Evolutionary conservation across 2,797 vertebrate genomes (phyloP).

Genomic region (Neosilurus mollespiculum): DNA sequence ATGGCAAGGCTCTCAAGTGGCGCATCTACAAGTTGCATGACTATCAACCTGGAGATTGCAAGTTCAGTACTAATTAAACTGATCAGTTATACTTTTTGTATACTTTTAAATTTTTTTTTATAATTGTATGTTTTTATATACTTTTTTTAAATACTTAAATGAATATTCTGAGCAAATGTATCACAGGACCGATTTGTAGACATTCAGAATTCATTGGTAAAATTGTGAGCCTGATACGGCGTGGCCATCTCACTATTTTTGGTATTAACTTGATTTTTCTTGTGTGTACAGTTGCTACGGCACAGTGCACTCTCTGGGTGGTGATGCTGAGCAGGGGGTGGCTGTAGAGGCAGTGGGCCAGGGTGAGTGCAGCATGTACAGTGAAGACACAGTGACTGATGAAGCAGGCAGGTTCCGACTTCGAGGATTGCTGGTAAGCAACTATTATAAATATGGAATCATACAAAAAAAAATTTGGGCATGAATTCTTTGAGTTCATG

Average conservation of each 20-base stretch:
- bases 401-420: conserved; percentile 93
- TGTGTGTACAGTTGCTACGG: conserved; percentile 84
- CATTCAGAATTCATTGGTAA: neutral
- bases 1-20: too few relatives aligned
- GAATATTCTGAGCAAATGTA: neutral
- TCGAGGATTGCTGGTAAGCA: conserved; percentile 88
- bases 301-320: conserved; percentile 88
- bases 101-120: too few relatives aligned
- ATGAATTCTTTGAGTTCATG: too few relatives aligned
- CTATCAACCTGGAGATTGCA: too few relatives aligned
- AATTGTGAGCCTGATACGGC: neutral
- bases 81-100: too few relatives aligned
- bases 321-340: conserved; percentile 91
- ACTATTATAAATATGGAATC: neutral
- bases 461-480: too few relatives aligned
- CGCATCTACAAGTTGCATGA: too few relatives aligned
- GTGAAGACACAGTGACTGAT: conserved; percentile 93
- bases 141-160: neutral
- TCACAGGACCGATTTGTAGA: neutral
- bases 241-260: neutral
- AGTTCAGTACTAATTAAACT: too few relatives aligned
- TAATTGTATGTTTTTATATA: too few relatives aligned
- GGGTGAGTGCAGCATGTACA: conserved; percentile 87
- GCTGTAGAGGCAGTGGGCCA: conserved; percentile 93
- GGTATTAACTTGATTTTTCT: neutral